A percentile compares a stretch with the other conserved stretches of the same genome.
These are phyloP conservation scores for Phalacrocorax pelagicus DNA, from an alignment of 2,113 vertebrate species.

Conservation along the genomic window DNA sequence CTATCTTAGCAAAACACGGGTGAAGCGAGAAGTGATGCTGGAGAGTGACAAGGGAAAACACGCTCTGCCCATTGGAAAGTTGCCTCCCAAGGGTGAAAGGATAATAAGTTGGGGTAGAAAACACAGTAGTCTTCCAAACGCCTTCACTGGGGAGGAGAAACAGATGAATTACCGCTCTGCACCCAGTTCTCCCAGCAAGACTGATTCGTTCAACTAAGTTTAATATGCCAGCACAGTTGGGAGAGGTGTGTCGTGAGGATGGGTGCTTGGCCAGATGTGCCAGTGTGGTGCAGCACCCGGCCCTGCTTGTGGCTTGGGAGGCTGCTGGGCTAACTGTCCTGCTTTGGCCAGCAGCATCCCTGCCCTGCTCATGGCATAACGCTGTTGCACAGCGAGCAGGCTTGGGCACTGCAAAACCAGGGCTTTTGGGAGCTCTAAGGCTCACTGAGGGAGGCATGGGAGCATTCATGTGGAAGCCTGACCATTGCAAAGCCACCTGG, in stretches of 20 bases:
- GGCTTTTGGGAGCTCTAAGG: neutral
- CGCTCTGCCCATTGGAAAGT: constrained; percentile 7
- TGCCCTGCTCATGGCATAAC: neutral
- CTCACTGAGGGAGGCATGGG: neutral
- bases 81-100: constrained; percentile 26
- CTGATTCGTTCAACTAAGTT: constrained; percentile 7
- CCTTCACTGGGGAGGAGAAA: neutral
- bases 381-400: neutral
- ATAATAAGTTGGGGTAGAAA: constrained; percentile 24
- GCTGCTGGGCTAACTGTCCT: neutral
- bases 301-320: neutral
- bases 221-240: neutral
- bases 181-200: neutral
- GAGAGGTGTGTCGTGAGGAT: neutral
- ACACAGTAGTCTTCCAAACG: neutral
- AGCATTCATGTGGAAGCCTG: neutral
- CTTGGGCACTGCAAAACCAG: neutral
- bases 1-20: constrained; percentile 71
- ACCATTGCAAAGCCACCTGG: neutral
- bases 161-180: constrained; percentile 10
- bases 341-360: neutral
- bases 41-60: constrained; percentile 44
- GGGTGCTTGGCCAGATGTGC: neutral
- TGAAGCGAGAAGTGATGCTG: constrained; percentile 22
- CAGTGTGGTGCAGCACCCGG: rapidly evolving